Conservation (phyloP, 1,140 invertebrate genomes). For the Odontomachus brunneus region DNA sequence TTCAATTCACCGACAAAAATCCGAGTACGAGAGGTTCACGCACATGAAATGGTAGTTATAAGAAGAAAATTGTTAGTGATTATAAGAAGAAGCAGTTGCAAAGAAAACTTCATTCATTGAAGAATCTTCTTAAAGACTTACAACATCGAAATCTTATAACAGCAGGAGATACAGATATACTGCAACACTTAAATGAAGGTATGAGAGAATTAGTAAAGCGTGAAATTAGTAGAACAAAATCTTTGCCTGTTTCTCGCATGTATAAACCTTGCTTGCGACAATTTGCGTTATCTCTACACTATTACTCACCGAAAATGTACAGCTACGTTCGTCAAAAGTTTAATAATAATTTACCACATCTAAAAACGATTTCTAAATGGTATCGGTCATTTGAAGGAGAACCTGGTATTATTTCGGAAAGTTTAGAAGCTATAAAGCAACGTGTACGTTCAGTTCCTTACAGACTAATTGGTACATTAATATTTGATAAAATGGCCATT, state of each 20-base stretch:
- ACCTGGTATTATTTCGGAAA: background rate
- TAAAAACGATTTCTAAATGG: constrained; percentile 12
- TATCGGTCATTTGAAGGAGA: constrained; percentile 10
- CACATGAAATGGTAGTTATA: background rate
- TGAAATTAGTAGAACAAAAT: constrained; percentile 1
- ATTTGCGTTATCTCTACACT: constrained; percentile 24
- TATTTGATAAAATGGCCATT: constrained; percentile 11
- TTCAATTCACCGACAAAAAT: background rate
- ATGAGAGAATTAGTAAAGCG: background rate
- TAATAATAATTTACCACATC: background rate
- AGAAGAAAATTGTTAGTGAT: background rate
- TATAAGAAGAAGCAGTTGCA: constrained; percentile 3
- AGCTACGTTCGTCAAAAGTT: constrained; percentile 21
- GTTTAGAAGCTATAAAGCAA: background rate
- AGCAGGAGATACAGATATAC: background rate
- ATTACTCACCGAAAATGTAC: constrained; percentile 21
- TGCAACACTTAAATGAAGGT: constrained; percentile 9
- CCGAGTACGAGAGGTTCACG: background rate
- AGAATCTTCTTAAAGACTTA: background rate
- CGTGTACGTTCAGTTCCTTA: background rate
- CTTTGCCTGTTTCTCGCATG: background rate
- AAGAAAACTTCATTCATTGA: background rate
- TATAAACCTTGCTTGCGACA: background rate
- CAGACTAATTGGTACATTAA: background rate
- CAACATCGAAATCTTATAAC: background rate